A percentile compares a stretch with the other conserved stretches of the same genome.
These are phyloP conservation scores for Chloropsis cyanopogon DNA, from an alignment of 2,113 vertebrate genomes.

Conservation along the genomic window DNA sequence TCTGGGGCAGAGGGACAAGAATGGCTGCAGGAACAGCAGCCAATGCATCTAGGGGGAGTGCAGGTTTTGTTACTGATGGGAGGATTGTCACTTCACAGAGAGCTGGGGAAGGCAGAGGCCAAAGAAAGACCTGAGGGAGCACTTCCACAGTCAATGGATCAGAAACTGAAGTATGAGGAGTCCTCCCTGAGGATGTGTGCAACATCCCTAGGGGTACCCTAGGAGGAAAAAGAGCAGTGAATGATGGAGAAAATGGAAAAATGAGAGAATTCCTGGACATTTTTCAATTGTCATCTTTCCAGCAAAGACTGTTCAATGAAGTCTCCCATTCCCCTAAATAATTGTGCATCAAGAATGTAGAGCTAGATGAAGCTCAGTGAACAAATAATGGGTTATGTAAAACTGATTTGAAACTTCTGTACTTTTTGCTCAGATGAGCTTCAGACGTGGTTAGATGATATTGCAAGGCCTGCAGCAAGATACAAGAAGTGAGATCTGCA, in stretches of 20 bases:
- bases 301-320: neutral
- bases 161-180: neutral
- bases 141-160: neutral
- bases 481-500: neutral
- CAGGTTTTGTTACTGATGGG: neutral
- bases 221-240: neutral
- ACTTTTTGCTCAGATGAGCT: neutral
- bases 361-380: neutral
- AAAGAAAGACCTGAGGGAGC: neutral
- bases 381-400: neutral
- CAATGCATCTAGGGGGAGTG: fast-evolving
- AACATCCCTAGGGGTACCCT: neutral
- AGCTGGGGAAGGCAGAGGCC: neutral
- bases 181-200: neutral
- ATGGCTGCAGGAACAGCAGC: neutral
- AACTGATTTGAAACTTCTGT: neutral
- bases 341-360: neutral
- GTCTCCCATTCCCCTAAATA: neutral
- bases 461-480: neutral
- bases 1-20: neutral
- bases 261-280: neutral
- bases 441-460: neutral
- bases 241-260: neutral
- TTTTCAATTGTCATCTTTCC: neutral
- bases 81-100: neutral